phyloP scores from a whole-genome alignment of 2,888 invertebrate genomes.

The Pteria penguin region DNA sequence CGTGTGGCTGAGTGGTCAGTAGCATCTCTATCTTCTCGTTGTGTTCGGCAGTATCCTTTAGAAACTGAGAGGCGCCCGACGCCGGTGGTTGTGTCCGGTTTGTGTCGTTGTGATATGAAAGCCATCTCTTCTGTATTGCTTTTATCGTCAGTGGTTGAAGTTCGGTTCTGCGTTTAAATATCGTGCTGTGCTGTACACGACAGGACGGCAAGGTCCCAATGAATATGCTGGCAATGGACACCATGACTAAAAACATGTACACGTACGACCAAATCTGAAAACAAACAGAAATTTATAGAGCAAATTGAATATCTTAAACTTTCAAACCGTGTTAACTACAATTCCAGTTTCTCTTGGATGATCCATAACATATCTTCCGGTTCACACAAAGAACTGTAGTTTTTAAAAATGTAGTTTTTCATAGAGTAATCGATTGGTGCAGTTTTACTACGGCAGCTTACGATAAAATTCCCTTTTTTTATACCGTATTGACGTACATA shows the following conservation, averaged over 20 bases:
- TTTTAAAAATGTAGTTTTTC: no score
- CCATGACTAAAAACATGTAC: constrained; percentile 60
- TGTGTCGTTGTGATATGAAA: background rate
- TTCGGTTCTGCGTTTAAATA: constrained; percentile 5
- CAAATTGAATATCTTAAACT: no score
- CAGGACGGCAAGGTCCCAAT: constrained; percentile 58
- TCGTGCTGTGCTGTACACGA: constrained; percentile 45
- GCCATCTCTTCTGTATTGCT: background rate
- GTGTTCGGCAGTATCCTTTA: constrained; percentile 23
- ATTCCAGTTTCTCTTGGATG: no score
- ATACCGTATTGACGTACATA: no score
- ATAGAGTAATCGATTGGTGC: no score
- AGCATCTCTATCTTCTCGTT: constrained; percentile 47
- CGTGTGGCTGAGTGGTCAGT: constrained; percentile 57
- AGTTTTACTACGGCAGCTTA: no score
- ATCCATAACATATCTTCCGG: no score
- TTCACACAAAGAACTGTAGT: no score
- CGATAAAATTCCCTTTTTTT: no score
- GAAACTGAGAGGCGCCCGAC: constrained; percentile 18
- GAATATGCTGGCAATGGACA: constrained; percentile 60
- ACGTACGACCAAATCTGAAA: constrained; percentile 65
- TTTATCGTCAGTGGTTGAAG: background rate
- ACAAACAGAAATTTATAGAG: no score
- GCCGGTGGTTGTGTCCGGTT: constrained; percentile 3
- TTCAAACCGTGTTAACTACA: no score